A percentile compares a stretch with the other conserved stretches of the same genome.
These are phyloP conservation scores for Drosophila tripunctata DNA, from an alignment of 2,888 invertebrate species.

Conservation along the genomic window DNA sequence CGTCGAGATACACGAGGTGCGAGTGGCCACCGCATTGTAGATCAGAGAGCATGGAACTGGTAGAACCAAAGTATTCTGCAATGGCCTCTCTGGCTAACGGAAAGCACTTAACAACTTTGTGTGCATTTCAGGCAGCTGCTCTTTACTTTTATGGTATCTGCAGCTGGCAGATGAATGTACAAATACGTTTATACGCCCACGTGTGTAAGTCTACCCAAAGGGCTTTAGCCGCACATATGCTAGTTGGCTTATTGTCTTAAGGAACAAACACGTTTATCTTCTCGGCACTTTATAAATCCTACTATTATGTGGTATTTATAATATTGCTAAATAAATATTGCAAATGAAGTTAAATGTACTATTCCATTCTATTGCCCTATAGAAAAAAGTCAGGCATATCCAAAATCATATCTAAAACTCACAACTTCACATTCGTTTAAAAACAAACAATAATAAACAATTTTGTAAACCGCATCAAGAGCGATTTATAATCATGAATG, in stretches of 20 bases:
- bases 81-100: conserved; percentile 3
- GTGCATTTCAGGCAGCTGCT: conserved; percentile 37
- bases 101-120: conserved; percentile 59
- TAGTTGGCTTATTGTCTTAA: neutral
- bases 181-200: conserved; percentile 21
- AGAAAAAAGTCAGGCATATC: too few species aligned
- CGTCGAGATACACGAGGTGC: neutral
- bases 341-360: neutral
- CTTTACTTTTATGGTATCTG: conserved; percentile 38
- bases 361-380: too few species aligned
- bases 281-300: neutral
- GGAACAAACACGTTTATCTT: neutral
- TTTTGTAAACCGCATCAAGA: too few species aligned
- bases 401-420: too few species aligned
- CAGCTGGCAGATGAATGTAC: conserved; percentile 41
- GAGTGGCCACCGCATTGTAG: conserved; percentile 6
- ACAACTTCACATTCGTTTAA: too few species aligned
- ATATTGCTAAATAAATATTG: neutral
- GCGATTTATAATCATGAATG: too few species aligned
- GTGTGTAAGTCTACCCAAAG: neutral
- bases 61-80: conserved; percentile 25
- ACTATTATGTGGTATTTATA: conserved; percentile 1
- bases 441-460: too few species aligned
- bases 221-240: neutral
- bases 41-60: neutral